Evolutionary conservation across 2,888 invertebrate species (phyloP), one percentile per base, ranked within the genome.

Genomic region (Oligia strigilis): DNA sequence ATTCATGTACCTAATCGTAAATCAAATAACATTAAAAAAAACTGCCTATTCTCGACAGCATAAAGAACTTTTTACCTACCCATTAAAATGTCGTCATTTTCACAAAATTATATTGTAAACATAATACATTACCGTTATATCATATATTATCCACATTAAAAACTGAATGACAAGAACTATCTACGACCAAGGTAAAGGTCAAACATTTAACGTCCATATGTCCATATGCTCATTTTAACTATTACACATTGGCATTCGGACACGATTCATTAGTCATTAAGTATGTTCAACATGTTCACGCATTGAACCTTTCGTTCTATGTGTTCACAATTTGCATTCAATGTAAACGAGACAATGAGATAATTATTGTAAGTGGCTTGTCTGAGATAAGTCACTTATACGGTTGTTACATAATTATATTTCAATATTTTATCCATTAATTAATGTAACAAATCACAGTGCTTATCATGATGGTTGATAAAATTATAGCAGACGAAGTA

Each of bases 321-420:
- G 88, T 78, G 84, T 78, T 83, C 80, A 82, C 83, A 90, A 93
- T 94, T 94, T 93, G 89, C 92, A 93, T 94, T 78, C 62, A 83
- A 83, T 83, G 88, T 90, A 92, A 93, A 93, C 92, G 92, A 93
- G 90, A 91, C 90, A 90, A 90, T 74, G 71, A 77, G 72, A 85
- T 82, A 91, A 91, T 92, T 58, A n/a, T 62, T 78, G 52, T 52
- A 72, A 65, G 92, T 92, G 13, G 13, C 19, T 67, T 40, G 65
- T 73, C 64, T 78, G 55, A 62, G 43, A n/a, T 13, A 40, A 65
- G 1, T 64, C 40, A 49, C 19, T 49, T 19, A 40, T 17, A 29
- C 13, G 13, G 8, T 72, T 29, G 14, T n/a, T 46, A 49, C 3
- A 29, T 6, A 40, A 40, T 40, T 5, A 40, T 83, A 17, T 36